phyloP scores from a whole-genome alignment of 2,888 invertebrate species.

The Clistopyga incitator region DNA sequence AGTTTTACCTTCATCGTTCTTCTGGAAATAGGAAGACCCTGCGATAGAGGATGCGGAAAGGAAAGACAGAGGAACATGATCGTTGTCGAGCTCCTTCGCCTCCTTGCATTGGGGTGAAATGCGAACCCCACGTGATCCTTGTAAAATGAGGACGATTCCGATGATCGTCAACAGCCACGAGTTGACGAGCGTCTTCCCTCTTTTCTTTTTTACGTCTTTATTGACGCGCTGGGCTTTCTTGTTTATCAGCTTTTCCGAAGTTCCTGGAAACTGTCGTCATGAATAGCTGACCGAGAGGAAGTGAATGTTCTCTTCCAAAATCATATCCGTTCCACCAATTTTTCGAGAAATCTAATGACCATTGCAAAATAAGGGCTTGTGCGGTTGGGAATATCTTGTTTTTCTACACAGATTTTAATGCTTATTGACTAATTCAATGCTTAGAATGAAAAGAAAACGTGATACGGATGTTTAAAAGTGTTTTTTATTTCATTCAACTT shows the following conservation, averaged over 20 bases:
- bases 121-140: constrained; percentile 7
- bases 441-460: too few species aligned
- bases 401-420: too few species aligned
- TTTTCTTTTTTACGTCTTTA: constrained; percentile 9
- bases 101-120: not conserved
- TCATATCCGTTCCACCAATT: too few species aligned
- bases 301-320: too few species aligned
- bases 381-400: too few species aligned
- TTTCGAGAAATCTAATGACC: too few species aligned
- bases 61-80: constrained; percentile 12
- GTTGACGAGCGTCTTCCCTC: not conserved
- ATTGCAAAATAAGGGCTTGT: too few species aligned
- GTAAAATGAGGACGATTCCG: constrained; percentile 7
- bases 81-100: not conserved
- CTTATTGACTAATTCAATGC: too few species aligned
- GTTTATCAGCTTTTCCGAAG: not conserved
- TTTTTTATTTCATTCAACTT: too few species aligned
- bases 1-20: constrained; percentile 22
- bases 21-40: constrained; percentile 21
- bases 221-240: not conserved
- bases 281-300: too few species aligned
- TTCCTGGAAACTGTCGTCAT: not conserved
- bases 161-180: not conserved
- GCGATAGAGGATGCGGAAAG: not conserved
- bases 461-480: too few species aligned